These are phyloP conservation scores for Oxyruncus cristatus DNA, from an alignment of 2,113 vertebrate species.

Conservation along the genomic window DNA sequence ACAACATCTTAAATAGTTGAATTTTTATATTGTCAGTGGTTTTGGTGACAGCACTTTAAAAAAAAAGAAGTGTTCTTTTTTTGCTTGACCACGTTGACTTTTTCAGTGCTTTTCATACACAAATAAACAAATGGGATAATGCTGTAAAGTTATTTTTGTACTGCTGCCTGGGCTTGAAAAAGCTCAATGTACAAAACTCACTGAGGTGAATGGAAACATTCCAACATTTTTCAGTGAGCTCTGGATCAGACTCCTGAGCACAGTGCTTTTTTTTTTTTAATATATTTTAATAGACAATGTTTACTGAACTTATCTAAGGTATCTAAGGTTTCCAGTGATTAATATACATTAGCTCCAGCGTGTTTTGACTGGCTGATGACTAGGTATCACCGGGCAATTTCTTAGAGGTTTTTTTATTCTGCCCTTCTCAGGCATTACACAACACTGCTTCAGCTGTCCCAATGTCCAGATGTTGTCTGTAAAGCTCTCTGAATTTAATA, in stretches of 20 bases:
- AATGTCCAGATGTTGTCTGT: conserved; percentile 73
- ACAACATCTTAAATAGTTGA: conserved; percentile 31
- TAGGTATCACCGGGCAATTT: conserved; percentile 22
- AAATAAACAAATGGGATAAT: conserved; percentile 42
- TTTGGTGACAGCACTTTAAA: background rate
- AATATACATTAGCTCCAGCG: background rate
- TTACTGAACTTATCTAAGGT: conserved; percentile 48
- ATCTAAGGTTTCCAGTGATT: conserved; percentile 45
- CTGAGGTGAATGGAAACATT: conserved; percentile 36
- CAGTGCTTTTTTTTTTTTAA: background rate
- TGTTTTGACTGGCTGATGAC: conserved; percentile 55
- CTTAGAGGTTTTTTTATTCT: conserved; percentile 17
- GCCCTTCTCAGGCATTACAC: conserved; percentile 48
- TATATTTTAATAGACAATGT: background rate
- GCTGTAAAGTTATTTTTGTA: conserved; percentile 42
- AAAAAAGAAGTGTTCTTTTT: conserved; percentile 1
- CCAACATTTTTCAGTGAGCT: conserved; percentile 37
- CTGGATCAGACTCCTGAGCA: background rate
- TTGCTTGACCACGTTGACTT: conserved; percentile 18
- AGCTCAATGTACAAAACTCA: conserved; percentile 9
- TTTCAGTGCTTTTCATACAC: background rate
- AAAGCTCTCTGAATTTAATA: conserved; percentile 73
- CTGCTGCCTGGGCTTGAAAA: conserved; percentile 32
- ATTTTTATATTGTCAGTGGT: conserved; percentile 31
- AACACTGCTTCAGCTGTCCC: conserved; percentile 69